Conservation (phyloP, 2,888 invertebrate genomes). For the Macrophya alboannulata region DNA sequence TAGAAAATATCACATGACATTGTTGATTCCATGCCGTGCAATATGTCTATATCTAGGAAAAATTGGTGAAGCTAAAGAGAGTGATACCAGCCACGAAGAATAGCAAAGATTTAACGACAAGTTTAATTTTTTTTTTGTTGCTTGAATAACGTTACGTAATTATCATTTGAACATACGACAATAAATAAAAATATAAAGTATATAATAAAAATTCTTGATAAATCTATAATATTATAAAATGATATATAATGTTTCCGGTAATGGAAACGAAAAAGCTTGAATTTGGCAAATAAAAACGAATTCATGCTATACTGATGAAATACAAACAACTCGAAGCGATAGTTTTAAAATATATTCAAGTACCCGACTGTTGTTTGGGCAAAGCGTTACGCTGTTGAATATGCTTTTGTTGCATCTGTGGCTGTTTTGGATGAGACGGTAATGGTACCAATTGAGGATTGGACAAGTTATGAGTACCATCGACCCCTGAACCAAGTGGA, state of each 20-base stretch:
- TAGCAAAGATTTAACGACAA: not conserved
- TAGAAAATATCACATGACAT: slow-evolving; percentile 34
- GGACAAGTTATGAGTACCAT: slow-evolving; percentile 78
- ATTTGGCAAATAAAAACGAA: slow-evolving; percentile 31
- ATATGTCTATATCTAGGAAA: not conserved
- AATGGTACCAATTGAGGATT: slow-evolving; percentile 80
- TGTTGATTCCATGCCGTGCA: slow-evolving; percentile 47
- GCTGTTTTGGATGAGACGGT: slow-evolving; percentile 76
- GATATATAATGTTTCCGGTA: not conserved
- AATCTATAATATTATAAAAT: not conserved
- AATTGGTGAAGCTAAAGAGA: slow-evolving; percentile 11
- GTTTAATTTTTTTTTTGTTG: not conserved
- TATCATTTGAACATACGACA: not conserved
- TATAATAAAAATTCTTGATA: not conserved
- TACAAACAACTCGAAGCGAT: slow-evolving; percentile 52
- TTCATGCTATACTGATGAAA: slow-evolving; percentile 29
- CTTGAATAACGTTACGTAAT: slow-evolving; percentile 17
- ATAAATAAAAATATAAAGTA: not conserved
- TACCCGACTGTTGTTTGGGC: slow-evolving; percentile 77
- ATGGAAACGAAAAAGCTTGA: slow-evolving; percentile 44
- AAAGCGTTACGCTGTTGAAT: slow-evolving; percentile 76
- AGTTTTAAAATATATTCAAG: slow-evolving; percentile 62
- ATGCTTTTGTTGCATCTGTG: slow-evolving; percentile 74
- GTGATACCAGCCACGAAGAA: slow-evolving; percentile 29
- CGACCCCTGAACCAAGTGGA: slow-evolving; percentile 88